Percentiles rank a stretch among this genome's conserved stretches.
phyloP scores from a whole-genome alignment of 2,797 vertebrate genomes.

The Tachyglossus aculeatus region DNA sequence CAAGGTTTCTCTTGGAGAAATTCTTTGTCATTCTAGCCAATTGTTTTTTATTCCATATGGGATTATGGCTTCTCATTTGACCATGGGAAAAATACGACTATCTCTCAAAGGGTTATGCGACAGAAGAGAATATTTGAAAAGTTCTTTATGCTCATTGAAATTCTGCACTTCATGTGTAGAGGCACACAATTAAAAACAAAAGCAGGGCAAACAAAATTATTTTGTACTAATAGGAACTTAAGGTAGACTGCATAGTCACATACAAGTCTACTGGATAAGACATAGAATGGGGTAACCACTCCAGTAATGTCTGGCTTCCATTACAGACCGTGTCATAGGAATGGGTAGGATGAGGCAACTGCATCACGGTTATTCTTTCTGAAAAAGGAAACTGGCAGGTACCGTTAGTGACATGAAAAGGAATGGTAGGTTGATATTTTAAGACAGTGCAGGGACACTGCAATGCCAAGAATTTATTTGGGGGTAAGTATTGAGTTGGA shows the following conservation, averaged over 20 bases:
- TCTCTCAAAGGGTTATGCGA: too few species aligned
- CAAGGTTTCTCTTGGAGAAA: neutral
- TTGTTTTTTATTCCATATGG: too few species aligned
- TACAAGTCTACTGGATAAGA: neutral
- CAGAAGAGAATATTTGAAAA: too few species aligned
- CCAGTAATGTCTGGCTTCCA: neutral
- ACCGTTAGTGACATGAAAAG: constrained; percentile 41
- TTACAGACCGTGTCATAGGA: neutral
- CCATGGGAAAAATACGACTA: too few species aligned
- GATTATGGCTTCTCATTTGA: too few species aligned
- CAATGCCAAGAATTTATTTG: too few species aligned
- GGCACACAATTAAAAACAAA: neutral
- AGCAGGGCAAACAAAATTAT: neutral
- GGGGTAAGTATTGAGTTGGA: neutral
- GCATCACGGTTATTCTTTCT: constrained; percentile 16
- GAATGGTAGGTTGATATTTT: constrained; percentile 36
- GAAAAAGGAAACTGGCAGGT: constrained; percentile 38
- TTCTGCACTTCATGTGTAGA: neutral
- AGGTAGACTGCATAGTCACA: neutral
- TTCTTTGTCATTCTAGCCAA: too few species aligned
- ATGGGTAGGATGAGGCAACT: constrained; percentile 8
- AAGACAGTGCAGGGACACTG: constrained; percentile 27
- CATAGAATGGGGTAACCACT: neutral
- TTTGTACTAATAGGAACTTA: neutral
- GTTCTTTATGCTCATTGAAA: too few species aligned